A percentile compares a stretch with the other conserved stretches of the same genome.
phyloP scores from a whole-genome alignment of 35 echinoderm and acorn worm species.

The Diadema setosum region DNA sequence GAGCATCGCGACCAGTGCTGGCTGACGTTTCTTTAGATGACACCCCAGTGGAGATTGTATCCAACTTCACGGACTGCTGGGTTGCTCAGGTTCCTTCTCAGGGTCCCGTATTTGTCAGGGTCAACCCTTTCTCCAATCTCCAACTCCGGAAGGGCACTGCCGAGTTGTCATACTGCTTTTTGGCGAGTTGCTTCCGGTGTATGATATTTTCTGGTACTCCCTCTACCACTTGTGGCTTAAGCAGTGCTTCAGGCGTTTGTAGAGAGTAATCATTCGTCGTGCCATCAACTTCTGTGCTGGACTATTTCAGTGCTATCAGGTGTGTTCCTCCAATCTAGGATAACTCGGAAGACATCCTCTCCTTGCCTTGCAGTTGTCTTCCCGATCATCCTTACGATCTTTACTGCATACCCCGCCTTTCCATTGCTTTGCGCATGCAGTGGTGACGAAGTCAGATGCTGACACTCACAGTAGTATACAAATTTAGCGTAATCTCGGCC shows the following conservation, averaged over 20 bases:
- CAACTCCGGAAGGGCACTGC: not conserved
- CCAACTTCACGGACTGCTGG: not conserved
- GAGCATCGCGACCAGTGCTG: not conserved
- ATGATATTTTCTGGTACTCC: not conserved
- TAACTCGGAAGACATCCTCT: slow-evolving; percentile 23
- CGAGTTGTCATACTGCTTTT: too few species aligned
- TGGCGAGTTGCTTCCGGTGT: not conserved
- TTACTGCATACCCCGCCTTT: slow-evolving; percentile 45
- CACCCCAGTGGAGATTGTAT: not conserved
- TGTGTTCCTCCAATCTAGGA: slow-evolving; percentile 68
- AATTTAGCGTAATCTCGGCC: slow-evolving; percentile 4
- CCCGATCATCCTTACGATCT: slow-evolving; percentile 42
- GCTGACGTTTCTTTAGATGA: not conserved
- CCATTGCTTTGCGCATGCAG: slow-evolving; percentile 59
- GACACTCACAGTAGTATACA: not conserved
- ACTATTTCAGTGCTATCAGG: slow-evolving; percentile 14
- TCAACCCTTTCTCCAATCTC: not conserved
- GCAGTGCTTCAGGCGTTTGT: slow-evolving; percentile 51
- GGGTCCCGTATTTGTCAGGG: not conserved
- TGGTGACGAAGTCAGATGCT: slow-evolving; percentile 39
- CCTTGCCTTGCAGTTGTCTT: slow-evolving; percentile 16
- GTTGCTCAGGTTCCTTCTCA: not conserved
- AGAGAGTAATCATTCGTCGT: slow-evolving; percentile 40
- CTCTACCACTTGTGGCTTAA: slow-evolving; percentile 30
- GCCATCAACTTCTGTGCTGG: slow-evolving; percentile 69